These are phyloP conservation scores for Salvator merianae DNA, from an alignment of 2,113 vertebrate species.

Conservation along the genomic window DNA sequence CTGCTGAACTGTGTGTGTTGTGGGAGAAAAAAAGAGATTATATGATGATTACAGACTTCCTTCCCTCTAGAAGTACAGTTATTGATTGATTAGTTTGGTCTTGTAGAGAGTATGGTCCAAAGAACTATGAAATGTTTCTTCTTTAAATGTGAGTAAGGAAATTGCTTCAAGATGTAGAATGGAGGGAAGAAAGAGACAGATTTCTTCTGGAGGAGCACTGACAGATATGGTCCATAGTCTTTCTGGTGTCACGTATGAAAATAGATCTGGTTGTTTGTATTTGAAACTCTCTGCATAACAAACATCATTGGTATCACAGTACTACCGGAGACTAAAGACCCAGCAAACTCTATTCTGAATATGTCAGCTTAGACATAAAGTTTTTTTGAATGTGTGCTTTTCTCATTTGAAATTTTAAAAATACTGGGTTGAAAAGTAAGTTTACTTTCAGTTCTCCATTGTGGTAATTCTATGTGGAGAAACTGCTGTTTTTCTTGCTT, in stretches of 20 bases:
- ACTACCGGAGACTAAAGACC: background rate
- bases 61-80: no score
- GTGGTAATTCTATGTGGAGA: background rate
- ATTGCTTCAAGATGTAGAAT: background rate
- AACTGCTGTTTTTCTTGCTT: background rate
- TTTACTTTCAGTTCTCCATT: background rate
- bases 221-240: background rate
- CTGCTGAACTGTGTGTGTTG: no score
- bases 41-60: no score
- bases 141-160: no score
- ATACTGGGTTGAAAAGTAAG: background rate
- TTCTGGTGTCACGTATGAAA: background rate
- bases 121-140: no score
- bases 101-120: no score
- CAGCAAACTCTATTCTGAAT: background rate
- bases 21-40: no score
- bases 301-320: no score
- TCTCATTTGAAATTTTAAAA: slow-evolving; percentile 1
- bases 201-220: background rate
- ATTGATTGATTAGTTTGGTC: no score
- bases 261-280: background rate
- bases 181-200: background rate
- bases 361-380: background rate
- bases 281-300: background rate
- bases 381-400: background rate